phyloP scores from a whole-genome alignment of 2,888 invertebrate genomes.

The Eumerus sabulonum region DNA sequence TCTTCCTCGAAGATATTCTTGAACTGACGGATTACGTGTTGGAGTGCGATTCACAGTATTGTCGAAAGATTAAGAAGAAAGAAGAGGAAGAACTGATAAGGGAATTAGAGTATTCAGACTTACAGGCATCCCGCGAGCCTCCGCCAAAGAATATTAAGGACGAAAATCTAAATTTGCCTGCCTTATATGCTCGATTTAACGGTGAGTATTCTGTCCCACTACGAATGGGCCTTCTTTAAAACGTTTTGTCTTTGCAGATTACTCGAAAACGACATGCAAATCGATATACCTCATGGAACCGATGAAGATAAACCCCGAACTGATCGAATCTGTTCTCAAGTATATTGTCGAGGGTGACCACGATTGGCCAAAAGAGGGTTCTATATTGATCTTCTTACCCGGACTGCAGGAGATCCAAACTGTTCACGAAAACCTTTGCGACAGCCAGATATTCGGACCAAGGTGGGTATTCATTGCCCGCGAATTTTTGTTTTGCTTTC shows the following conservation, averaged over 20 bases:
- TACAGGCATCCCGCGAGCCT: conserved; percentile 80
- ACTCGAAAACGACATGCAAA: conserved; percentile 84
- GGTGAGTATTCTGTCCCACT: conserved; percentile 74
- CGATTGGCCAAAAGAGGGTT: conserved; percentile 80
- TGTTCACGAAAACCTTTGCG: conserved; percentile 84
- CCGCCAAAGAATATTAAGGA: conserved; percentile 84
- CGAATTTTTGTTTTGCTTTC: neutral
- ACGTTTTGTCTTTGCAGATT: conserved; percentile 79
- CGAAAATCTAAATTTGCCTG: conserved; percentile 85
- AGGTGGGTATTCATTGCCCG: conserved; percentile 75
- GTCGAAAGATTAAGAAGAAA: conserved; percentile 83
- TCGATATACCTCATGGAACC: conserved; percentile 88
- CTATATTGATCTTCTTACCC: conserved; percentile 89
- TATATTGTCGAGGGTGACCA: conserved; percentile 87
- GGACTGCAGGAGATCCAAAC: conserved; percentile 89
- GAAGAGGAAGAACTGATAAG: conserved; percentile 82
- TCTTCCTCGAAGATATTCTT: conserved; percentile 90
- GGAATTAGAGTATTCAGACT: conserved; percentile 84
- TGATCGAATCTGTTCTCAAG: conserved; percentile 85
- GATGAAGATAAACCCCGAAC: conserved; percentile 88
- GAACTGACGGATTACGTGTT: conserved; percentile 83
- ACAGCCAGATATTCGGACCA: conserved; percentile 83
- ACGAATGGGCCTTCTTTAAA: no score
- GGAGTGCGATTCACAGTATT: conserved; percentile 82
- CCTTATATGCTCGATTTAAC: conserved; percentile 84